phyloP scores from a whole-genome alignment of 2,888 invertebrate genomes.

The Andrena dorsata region DNA sequence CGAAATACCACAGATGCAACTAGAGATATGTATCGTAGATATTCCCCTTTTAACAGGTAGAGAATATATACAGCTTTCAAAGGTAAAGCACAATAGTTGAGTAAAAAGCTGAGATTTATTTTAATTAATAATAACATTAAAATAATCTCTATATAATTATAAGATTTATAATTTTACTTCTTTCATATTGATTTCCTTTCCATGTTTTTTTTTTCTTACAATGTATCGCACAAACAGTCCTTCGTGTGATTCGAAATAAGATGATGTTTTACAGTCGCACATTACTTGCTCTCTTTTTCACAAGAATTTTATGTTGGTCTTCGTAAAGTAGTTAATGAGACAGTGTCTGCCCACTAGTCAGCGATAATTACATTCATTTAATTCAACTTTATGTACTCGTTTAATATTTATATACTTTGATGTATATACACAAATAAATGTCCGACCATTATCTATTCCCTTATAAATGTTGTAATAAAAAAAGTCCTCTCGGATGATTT shows the following conservation, averaged over 20 bases:
- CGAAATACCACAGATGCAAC: too few species aligned
- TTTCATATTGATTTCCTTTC: constrained; percentile 55
- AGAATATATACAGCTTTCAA: background rate
- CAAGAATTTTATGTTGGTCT: constrained; percentile 52
- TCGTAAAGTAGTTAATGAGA: constrained; percentile 52
- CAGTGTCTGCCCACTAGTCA: constrained; percentile 46
- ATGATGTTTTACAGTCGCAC: constrained; percentile 48
- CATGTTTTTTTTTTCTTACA: constrained; percentile 35
- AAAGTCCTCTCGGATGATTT: constrained; percentile 63
- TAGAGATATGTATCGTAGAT: background rate
- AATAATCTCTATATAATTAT: constrained; percentile 83
- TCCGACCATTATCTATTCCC: constrained; percentile 59
- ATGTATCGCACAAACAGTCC: constrained; percentile 58
- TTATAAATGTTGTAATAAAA: constrained; percentile 50
- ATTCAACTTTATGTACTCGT: constrained; percentile 63
- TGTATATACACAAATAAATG: constrained; percentile 77
- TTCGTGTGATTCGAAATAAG: constrained; percentile 44
- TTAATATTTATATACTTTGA: constrained; percentile 65
- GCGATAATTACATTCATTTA: constrained; percentile 57
- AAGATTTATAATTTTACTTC: constrained; percentile 70
- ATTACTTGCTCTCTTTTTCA: constrained; percentile 50
- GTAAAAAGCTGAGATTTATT: constrained; percentile 84
- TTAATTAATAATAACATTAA: constrained; percentile 82
- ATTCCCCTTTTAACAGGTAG: constrained; percentile 8
- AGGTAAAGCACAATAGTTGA: constrained; percentile 64